Conservation (phyloP, 2,888 invertebrate genomes). For the Marasmarcha lunaedactyla region DNA sequence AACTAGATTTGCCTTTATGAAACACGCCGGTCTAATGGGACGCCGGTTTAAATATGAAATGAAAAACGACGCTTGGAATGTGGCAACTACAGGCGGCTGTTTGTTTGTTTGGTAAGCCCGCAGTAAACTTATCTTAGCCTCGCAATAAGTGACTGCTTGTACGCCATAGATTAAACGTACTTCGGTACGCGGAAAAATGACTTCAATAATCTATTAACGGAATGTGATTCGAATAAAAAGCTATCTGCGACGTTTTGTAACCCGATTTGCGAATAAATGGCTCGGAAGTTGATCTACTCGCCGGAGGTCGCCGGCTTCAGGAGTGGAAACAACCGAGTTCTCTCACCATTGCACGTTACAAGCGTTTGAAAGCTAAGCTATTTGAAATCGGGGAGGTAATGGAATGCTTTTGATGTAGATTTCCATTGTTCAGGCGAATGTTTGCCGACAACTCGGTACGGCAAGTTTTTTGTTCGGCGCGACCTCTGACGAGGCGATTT, state of each 20-base stretch:
- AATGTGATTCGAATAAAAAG: conserved; percentile 35
- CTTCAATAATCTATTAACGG: not conserved
- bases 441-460: conserved; percentile 32
- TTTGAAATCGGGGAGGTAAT: conserved; percentile 2
- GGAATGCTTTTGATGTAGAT: conserved; percentile 5
- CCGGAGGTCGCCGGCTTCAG: conserved; percentile 24
- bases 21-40: conserved; percentile 43
- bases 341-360: conserved; percentile 42
- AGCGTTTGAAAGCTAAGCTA: not conserved
- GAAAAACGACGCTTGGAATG: conserved; percentile 26
- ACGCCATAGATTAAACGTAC: conserved; percentile 22
- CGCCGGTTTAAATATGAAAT: conserved; percentile 51
- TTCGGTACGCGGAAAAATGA: not conserved
- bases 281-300: conserved; percentile 60
- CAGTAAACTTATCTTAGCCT: conserved; percentile 41
- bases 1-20: conserved; percentile 60
- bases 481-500: conserved; percentile 44
- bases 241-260: conserved; percentile 61
- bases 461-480: conserved; percentile 43
- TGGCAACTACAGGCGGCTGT: not conserved
- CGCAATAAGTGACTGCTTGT: conserved; percentile 43
- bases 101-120: conserved; percentile 25
- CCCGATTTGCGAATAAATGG: conserved; percentile 65
- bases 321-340: conserved; percentile 32
- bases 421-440: conserved; percentile 15